Evolutionary conservation across 2,888 invertebrate genomes (phyloP), one percentile per base, ranked within the genome.

Genomic region (Stratiomys singularior): DNA sequence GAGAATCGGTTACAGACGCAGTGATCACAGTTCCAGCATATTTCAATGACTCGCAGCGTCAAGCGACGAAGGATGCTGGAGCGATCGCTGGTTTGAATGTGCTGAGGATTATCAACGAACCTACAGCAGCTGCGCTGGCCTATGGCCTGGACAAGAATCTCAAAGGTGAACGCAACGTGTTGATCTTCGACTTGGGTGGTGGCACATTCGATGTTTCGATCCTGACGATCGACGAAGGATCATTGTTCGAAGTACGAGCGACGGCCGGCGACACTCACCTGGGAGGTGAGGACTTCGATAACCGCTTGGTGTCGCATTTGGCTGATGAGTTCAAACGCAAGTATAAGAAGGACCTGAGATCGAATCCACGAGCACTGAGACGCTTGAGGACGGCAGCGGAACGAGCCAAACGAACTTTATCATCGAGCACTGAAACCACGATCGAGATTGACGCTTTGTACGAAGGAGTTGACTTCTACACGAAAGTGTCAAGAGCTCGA

Each of bases 81-180:
- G 89, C 88, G 27, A 92, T 92, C 82, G 91, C 93, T 63, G 93
- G 93, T 13, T 86, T 96, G 64, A 95, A 95, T 84, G 94, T 96
- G 7, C 87, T 96, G 28, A 89, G 95, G 79, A 95, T 96, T 82
- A 93, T 94, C 83, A 94, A 94, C 85, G 94, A 95, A 84, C 94
- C 95, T 3, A 94, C 94, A 9, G 93, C 92, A 1, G 94, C 93
- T 7, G 91, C 92, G 25, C 87, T 93, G 76, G 93, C 93, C 5
- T 93, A 94, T 84, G 94, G 94, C 1, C 88, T 91, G 44, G 91
- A 91, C 83, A 91, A 91, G 82, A 90, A 93, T 88, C 86, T 92
- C 84, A 88, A 89, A 81, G 91, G 91, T 13, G 91, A 91, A 83
- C 88, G 89, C n/a, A 91, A 91, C 82, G 91, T 92, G 3, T 85